phyloP scores from a whole-genome alignment of 37 sponge, comb jelly and placozoan genomes.

The Aphrocallistes beatrix region DNA sequence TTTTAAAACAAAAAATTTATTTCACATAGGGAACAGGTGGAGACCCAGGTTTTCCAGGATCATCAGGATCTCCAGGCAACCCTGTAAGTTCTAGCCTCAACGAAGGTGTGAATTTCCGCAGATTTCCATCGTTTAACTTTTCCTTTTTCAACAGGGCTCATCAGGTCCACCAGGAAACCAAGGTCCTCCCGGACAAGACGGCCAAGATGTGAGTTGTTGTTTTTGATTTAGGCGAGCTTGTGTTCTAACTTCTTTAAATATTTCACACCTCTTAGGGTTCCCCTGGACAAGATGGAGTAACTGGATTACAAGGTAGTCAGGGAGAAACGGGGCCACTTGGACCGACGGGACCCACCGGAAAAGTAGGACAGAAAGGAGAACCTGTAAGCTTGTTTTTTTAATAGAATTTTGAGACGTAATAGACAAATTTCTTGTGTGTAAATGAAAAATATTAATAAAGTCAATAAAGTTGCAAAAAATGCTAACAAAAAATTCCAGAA shows the following conservation, averaged over 20 bases:
- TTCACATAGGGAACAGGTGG: neutral
- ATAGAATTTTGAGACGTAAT: neutral
- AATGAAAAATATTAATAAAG: too few species aligned
- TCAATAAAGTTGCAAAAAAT: too few species aligned
- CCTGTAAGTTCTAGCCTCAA: neutral
- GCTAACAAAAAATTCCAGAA: too few species aligned
- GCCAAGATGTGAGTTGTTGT: neutral
- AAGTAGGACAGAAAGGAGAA: slow-evolving; percentile 17
- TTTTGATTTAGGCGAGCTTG: neutral
- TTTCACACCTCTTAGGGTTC: slow-evolving; percentile 5
- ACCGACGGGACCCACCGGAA: neutral
- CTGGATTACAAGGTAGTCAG: neutral
- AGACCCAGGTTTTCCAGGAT: neutral
- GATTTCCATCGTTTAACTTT: neutral
- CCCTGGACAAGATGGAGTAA: neutral
- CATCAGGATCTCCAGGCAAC: neutral
- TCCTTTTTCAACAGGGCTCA: neutral
- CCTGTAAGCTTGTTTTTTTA: neutral
- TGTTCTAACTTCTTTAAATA: too few species aligned
- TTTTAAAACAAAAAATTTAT: neutral
- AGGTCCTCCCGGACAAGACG: neutral
- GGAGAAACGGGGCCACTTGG: neutral
- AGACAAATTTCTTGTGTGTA: neutral
- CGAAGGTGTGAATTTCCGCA: neutral
- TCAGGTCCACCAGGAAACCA: neutral